Evolutionary conservation across 1,140 invertebrate species (phyloP).

Genomic region (Drosophila micromelanica): DNA sequence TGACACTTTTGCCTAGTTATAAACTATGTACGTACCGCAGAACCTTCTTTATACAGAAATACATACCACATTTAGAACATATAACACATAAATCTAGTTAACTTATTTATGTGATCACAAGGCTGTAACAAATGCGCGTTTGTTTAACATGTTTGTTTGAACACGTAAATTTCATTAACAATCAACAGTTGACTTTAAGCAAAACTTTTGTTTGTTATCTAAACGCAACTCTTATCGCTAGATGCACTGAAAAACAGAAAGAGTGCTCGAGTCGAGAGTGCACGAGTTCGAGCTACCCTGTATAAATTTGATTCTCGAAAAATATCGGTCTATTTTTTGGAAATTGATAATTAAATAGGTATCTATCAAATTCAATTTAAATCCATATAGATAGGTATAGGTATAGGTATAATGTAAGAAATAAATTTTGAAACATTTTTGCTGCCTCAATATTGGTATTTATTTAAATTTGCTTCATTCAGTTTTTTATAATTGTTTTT

Average conservation of each 20-base stretch:
- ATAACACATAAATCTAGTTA: conserved; percentile 6
- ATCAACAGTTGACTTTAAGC: conserved; percentile 56
- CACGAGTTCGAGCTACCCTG: too few species aligned
- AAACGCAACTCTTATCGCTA: conserved; percentile 41
- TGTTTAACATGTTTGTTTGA: conserved; percentile 64
- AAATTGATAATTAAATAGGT: too few species aligned
- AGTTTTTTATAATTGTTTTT: conserved; percentile 40
- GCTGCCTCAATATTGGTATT: conserved; percentile 77
- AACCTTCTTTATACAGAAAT: conserved; percentile 62
- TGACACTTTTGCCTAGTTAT: conserved; percentile 46
- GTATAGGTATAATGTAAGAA: neutral
- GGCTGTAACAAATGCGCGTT: neutral
- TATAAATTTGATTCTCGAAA: too few species aligned
- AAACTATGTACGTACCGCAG: conserved; percentile 47
- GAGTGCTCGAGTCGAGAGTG: neutral
- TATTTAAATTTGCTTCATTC: conserved; percentile 75
- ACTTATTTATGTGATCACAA: conserved; percentile 26
- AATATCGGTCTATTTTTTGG: too few species aligned
- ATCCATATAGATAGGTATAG: too few species aligned
- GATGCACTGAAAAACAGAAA: conserved; percentile 17
- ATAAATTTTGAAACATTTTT: conserved; percentile 13
- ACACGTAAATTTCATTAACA: conserved; percentile 77
- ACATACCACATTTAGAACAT: conserved; percentile 48
- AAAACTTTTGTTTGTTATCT: conserved; percentile 5
- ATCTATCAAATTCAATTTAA: too few species aligned